Percentiles rank a stretch among this genome's conserved stretches.
These are phyloP conservation scores for Pyrgilauda ruficollis DNA, from an alignment of 2,113 vertebrate genomes.

Conservation along the genomic window DNA sequence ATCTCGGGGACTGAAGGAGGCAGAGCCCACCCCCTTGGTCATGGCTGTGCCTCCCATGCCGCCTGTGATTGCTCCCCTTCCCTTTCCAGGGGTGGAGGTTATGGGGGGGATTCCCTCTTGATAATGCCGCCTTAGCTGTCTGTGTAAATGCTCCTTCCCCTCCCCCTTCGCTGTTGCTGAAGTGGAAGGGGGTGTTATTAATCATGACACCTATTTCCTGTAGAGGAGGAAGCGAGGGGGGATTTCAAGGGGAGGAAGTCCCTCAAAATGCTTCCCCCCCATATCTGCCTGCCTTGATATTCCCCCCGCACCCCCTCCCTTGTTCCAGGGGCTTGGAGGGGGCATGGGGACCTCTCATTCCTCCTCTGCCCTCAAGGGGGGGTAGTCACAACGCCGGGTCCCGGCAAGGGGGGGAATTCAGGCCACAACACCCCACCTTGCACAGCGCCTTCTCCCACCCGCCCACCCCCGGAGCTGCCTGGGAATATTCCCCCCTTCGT, in stretches of 20 bases:
- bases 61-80: slow-evolving; percentile 6
- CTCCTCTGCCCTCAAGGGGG: slow-evolving; percentile 57
- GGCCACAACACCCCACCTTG: slow-evolving; percentile 48
- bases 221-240: slow-evolving; percentile 67
- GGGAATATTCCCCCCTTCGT: neutral
- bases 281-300: slow-evolving; percentile 10
- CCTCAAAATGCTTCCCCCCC: slow-evolving; percentile 42
- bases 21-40: slow-evolving; percentile 21
- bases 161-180: slow-evolving; percentile 52
- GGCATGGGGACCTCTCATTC: slow-evolving; percentile 44
- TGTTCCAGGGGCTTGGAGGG: slow-evolving; percentile 46
- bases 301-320: neutral
- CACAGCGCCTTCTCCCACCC: neutral
- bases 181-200: slow-evolving; percentile 81
- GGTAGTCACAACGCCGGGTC: slow-evolving; percentile 43
- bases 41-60: slow-evolving; percentile 1
- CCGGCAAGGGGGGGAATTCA: slow-evolving; percentile 25
- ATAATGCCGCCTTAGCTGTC: slow-evolving; percentile 57
- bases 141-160: slow-evolving; percentile 54
- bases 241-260: slow-evolving; percentile 64
- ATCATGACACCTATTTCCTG: slow-evolving; percentile 72
- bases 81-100: slow-evolving; percentile 11
- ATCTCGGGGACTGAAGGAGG: neutral
- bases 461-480: neutral
- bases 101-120: slow-evolving; percentile 50